Evolutionary conservation across 2,888 invertebrate genomes (phyloP), one percentile per base, ranked within the genome.

Genomic region (Parnassius glacialis): DNA sequence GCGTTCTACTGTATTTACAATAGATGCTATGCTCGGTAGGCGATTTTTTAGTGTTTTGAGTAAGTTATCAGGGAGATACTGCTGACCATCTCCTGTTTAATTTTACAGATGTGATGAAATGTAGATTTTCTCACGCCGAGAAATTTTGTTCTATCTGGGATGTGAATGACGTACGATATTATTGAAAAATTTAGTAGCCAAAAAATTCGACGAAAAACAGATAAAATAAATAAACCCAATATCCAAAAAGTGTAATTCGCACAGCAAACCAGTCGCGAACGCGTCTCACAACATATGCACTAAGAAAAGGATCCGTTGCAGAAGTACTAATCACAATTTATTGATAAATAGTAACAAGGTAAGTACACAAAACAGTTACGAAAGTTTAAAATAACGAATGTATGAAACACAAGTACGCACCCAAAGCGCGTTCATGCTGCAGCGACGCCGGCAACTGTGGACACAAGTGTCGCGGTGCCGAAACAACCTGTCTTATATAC

Each of bases 401-500:
- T 48, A 57, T 55, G 44, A 51, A 56, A 59, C 66, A 59, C 50
- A 65, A 64, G 34, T 79, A 89, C 89, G 73, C 85, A 89, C 89
- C 87, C 79, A 79, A 68, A 79, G 69, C 50, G 74, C 73, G 70
- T 76, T 74, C 89, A 89, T 89, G 72, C 70, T 78, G 76, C 48
- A 45, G 66, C 72, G 72, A 73, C 71, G 75, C 74, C 75, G 72
- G 74, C 70, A 71, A 76, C 75, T 74, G 75, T 77, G 76, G 80
- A 74, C 74, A 75, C 73, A 71, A 85, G 81, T 89, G 89, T 84
- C 82, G 79, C 70, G 73, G 12, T 65, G 67, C 70, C 67, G 69
- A 65, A 69, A 71, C 75, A 65, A 64, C 67, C 73, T 69, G 70
- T 74, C 83, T 88, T 88, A 84, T 88, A 89, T 89, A 89, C 75